These are phyloP conservation scores for Aradus depressus DNA, from an alignment of 2,888 invertebrate species.

Conservation along the genomic window DNA sequence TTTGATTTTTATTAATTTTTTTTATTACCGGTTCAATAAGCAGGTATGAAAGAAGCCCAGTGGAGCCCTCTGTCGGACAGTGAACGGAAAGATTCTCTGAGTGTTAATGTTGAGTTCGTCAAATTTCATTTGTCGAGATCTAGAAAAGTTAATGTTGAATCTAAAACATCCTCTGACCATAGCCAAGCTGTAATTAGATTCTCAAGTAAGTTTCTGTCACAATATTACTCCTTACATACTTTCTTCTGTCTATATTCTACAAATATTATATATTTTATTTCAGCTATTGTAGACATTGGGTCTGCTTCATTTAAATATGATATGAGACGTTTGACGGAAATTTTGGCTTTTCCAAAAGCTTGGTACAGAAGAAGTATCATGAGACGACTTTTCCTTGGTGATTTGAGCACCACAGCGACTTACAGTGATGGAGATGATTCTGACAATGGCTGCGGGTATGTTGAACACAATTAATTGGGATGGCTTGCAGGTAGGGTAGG, in stretches of 20 bases:
- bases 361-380: conserved; percentile 96
- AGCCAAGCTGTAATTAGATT: conserved; percentile 83
- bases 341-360: conserved; percentile 94
- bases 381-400: conserved; percentile 82
- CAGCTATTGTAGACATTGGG: conserved; percentile 88
- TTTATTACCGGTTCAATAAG: not conserved
- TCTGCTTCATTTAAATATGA: conserved; percentile 97
- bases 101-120: conserved; percentile 93
- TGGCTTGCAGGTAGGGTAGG: too few species aligned
- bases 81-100: conserved; percentile 88
- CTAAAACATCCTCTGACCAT: conserved; percentile 45
- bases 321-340: conserved; percentile 92
- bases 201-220: conserved; percentile 53
- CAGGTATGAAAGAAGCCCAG: conserved; percentile 56
- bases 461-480: too few species aligned
- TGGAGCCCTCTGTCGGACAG: conserved; percentile 79
- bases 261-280: conserved; percentile 22
- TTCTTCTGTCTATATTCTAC: not conserved
- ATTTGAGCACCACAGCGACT: conserved; percentile 53
- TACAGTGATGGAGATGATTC: conserved; percentile 35
- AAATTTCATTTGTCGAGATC: conserved; percentile 89
- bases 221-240: not conserved
- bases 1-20: not conserved
- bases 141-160: conserved; percentile 69
- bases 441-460: conserved; percentile 28